A percentile compares a stretch with the other conserved stretches of the same genome.
Conservation (phyloP, 2,113 vertebrate species). For the Poeciliopsis retropinna region DNA sequence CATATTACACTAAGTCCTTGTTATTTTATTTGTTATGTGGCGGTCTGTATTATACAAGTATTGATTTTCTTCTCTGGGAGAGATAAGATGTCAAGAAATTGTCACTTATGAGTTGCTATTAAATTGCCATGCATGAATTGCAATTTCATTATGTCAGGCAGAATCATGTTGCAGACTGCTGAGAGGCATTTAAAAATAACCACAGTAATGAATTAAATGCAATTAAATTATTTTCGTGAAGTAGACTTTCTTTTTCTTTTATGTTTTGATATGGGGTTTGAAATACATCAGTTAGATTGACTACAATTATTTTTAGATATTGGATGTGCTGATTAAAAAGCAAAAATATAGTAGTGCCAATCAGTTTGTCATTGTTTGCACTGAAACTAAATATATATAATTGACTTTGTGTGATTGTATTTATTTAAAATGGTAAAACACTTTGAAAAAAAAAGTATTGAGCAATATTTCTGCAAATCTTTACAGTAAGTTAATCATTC, state of each 20-base stretch:
- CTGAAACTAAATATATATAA: not conserved
- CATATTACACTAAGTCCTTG: conserved; percentile 6
- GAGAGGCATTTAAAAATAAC: not conserved
- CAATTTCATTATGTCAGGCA: conserved; percentile 13
- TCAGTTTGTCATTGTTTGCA: not conserved
- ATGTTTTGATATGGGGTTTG: not conserved
- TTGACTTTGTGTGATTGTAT: not conserved
- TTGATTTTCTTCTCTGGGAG: conserved; percentile 46
- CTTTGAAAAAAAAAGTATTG: too few relatives aligned
- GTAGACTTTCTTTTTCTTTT: not conserved
- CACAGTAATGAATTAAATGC: not conserved
- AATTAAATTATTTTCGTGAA: not conserved
- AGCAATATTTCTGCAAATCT: not conserved
- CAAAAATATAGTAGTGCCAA: not conserved
- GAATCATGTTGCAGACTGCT: not conserved
- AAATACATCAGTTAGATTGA: not conserved
- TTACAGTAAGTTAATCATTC: too few relatives aligned
- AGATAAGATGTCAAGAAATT: conserved; percentile 34
- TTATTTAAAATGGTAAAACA: not conserved
- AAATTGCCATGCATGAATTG: conserved; percentile 14
- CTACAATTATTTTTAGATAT: not conserved
- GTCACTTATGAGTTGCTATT: conserved; percentile 6
- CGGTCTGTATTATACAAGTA: conserved; percentile 22
- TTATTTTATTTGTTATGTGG: conserved; percentile 30
- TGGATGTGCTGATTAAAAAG: too few relatives aligned